Evolutionary conservation across 2,888 invertebrate species (phyloP), one percentile per base, ranked within the genome.

Genomic region (Melieria omissa): DNA sequence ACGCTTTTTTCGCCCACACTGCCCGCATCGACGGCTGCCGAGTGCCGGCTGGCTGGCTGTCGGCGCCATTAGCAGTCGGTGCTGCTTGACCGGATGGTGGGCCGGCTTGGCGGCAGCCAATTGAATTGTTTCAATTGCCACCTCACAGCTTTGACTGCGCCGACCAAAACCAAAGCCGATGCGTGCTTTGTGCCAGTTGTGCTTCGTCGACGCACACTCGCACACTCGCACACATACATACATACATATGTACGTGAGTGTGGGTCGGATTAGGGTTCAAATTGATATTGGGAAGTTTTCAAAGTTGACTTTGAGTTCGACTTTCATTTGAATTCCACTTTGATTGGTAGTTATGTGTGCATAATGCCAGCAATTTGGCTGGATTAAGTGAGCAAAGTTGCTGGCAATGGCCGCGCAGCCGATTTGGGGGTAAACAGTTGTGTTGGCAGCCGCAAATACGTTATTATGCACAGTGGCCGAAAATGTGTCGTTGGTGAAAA

Each of bases 291-390:
- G 58, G 14, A 49, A 47, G 58, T 12, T 42, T 41, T 7, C 14
- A 47, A 49, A 49, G 14, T 55, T 14, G 47, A 71, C 49, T 68
- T 70, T 9, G 14, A 49, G 64, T 60, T 60, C n/a, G 46, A 66
- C n/a, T 65, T 68, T 52, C 44, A 68, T 64, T 52, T 57, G 41
- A 49, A 45, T 60, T 41, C 9, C 16, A 46, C 45, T 49, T 45
- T 58, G 67, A 64, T 68, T 67, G 68, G 52, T 60, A 44, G 60
- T 64, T 64, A 61, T 68, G 68, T 60, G 42, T 49, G n/a, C 65
- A 44, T 60, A 64, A 70, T 70, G 64, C 64, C 12, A 9, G 58
- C 49, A 46, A 58, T 55, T 69, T 61, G 62, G 60, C 29, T 6
- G 55, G 49, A 55, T 63, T 69, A 70, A 49, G 16, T 64, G 14